Evolutionary conservation across 2,113 vertebrate species (phyloP), one percentile per base, ranked within the genome.

Genomic region (Acrocephalus arundinaceus): DNA sequence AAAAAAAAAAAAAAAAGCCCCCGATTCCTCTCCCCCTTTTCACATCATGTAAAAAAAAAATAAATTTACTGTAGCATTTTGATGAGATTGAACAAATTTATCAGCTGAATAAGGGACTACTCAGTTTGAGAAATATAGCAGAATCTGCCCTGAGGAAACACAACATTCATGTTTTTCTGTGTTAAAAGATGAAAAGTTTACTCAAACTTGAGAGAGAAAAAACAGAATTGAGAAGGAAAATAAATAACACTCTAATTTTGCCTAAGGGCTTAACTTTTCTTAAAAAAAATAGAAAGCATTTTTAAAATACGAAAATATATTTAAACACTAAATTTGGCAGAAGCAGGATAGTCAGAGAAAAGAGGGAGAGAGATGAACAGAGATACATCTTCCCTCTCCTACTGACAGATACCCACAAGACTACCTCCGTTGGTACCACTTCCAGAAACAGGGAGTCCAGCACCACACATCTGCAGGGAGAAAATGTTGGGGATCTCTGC

Each of bases 401-500:
- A 96, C 20, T 94, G 93, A 97, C 94, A 97, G 97, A 98, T 97
- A 99, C 99, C 98, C 98, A 99, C 99, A 97, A 99, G 98, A 97
- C 99, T 99, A 92, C 99, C 99, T 90, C 98, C 98, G 97, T 97
- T 91, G 98, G 97, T 96, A 98, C 95, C 97, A 45, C 96, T 61
- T 89, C 95, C 97, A 90, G 98, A 97, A 66, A 98, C 97, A 13
- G 98, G 98, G 87, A 99, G 76, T 71, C 99, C 98, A 33, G 98
- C 98, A 12, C 99, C 99, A 15, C 99, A 99, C 99, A 99, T 99
- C 98, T 99, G 99, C 95, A 99, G 98, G 92, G 99, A 99, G 97
- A 99, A 99, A 41, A 99, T 57, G 80, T 99, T 94, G 21, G 99
- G 98, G 67, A 99, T 99, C 63, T 97, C 97, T 6, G 98, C 98